A percentile compares a stretch with the other conserved stretches of the same genome.
These are phyloP conservation scores for Prionailurus viverrinus DNA, from an alignment of 2,113 vertebrate genomes.

Conservation along the genomic window DNA sequence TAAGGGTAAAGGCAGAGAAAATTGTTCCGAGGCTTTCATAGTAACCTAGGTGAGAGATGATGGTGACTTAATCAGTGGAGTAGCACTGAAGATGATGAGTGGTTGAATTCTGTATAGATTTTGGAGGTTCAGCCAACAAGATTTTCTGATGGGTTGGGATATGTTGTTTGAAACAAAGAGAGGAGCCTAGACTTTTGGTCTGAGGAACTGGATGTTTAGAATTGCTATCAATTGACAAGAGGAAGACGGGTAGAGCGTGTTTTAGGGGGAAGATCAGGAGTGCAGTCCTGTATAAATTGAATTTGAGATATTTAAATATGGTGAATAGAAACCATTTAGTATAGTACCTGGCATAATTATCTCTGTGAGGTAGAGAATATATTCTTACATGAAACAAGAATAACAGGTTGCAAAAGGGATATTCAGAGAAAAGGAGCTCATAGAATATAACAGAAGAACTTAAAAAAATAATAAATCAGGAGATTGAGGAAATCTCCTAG, in stretches of 20 bases:
- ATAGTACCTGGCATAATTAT: background rate
- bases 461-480: background rate
- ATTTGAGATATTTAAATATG: conserved; percentile 39
- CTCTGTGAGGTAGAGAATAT: background rate
- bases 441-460: background rate
- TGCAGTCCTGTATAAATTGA: background rate
- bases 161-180: background rate
- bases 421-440: background rate
- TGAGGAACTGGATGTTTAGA: background rate
- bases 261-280: background rate
- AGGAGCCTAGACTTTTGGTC: background rate
- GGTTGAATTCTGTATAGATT: background rate
- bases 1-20: background rate
- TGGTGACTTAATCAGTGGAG: background rate
- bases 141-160: background rate
- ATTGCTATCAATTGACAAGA: background rate
- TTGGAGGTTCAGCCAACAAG: background rate
- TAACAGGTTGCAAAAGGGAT: background rate
- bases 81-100: background rate
- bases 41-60: background rate
- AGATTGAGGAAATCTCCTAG: background rate
- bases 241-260: background rate
- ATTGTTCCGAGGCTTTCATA: conserved; percentile 4
- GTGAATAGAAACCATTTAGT: background rate
- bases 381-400: background rate